Base-by-base conservation (phyloP, 2,113 vertebrate genomes). In the Platichthys flesus region DNA sequence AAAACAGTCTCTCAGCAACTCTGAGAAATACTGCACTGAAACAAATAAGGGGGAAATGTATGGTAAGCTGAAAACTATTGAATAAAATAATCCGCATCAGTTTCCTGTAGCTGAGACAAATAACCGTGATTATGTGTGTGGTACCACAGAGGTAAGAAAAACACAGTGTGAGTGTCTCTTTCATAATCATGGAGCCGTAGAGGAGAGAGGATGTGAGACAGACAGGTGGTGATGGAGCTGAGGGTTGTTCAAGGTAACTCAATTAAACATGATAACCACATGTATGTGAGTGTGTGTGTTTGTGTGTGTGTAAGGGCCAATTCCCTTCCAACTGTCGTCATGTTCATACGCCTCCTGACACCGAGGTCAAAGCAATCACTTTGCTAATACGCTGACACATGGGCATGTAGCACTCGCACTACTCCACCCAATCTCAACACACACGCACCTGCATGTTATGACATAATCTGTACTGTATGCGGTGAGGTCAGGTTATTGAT, bases 341-440 rank as follows among this genome's bases (percentile, higher is more conserved):
- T 71, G 59, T 85, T 81, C 73, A 82, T 65, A n/a, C 20, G 54
- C 61, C 79, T 83, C 79, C 65, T 70, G 85, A 69, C 76, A 62
- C 74, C 0, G 71, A 86, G 88, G 85, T 91, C 91, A 88, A 85
- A 85, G 74, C 72, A 76, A 85, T 84, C 82, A 67, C 74, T 86
- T 76, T 72, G 61, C 65, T 69, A 77, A 82, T 54, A 49, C 2
- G 13, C 73, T 37, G 71, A 88, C 83, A 83, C 85, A 85, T 72
- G 80, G 82, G 63, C 20, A 42, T 28, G 77, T 58, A 61, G 57
- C 79, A 71, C 37, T 73, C 37, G n/a, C 28, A 52, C 67, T 60
- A 21, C 75, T 64, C 51, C 83, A 61, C 88, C 84, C 81, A 71
- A 45, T 78, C 77, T 74, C 82, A 67, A 5, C 35, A 45, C 67